phyloP scores from a whole-genome alignment of 2,797 vertebrate genomes.

The Alosa sapidissima region DNA sequence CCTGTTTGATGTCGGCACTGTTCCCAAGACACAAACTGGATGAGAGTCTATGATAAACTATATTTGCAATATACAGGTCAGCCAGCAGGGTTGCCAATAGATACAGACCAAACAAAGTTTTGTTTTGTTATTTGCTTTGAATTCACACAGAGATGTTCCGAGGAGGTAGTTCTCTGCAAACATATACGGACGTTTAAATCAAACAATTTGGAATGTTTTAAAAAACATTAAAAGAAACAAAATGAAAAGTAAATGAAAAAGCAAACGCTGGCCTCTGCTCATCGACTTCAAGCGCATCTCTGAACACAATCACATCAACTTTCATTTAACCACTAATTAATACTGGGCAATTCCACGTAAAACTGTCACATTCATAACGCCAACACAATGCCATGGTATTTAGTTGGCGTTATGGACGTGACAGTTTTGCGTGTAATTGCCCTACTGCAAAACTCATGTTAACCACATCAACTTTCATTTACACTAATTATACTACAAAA shows the following conservation, averaged over 20 bases:
- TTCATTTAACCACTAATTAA: conserved; percentile 3
- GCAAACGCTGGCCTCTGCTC: too few species aligned
- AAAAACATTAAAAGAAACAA: not conserved
- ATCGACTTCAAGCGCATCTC: too few species aligned
- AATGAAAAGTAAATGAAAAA: not conserved
- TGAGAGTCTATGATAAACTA: not conserved
- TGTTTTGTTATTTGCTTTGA: not conserved
- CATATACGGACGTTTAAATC: not conserved
- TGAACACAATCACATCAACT: not conserved
- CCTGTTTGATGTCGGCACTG: not conserved
- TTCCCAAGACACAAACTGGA: not conserved
- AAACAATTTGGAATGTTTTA: not conserved
- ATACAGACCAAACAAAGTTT: not conserved
- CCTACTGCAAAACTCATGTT: too few species aligned
- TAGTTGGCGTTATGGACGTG: too few species aligned
- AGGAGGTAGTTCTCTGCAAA: not conserved
- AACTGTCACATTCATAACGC: too few species aligned
- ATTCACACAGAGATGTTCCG: not conserved
- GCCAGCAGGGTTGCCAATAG: not conserved
- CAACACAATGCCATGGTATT: too few species aligned
- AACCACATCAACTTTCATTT: too few species aligned
- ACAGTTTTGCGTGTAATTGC: too few species aligned
- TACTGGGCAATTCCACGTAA: too few species aligned
- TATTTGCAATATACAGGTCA: not conserved
- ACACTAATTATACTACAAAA: not conserved